These are phyloP conservation scores for Leucoraja ocellata DNA, from an alignment of 2,797 vertebrate species.

Conservation along the genomic window DNA sequence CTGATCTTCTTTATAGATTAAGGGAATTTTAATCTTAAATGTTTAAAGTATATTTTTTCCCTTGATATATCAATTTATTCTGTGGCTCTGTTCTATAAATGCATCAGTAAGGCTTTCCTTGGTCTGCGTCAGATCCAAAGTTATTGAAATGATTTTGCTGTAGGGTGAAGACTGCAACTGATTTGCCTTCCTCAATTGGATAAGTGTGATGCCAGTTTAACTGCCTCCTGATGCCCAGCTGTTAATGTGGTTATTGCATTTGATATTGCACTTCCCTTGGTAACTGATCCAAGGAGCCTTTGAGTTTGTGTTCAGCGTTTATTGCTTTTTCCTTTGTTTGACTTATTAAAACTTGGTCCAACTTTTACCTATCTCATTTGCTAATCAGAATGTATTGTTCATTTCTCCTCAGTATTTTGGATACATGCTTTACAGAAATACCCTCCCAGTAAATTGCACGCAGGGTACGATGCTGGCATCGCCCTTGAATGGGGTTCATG, in stretches of 20 bases:
- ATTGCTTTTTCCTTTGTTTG: no score
- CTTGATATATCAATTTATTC: neutral
- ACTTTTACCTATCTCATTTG: neutral
- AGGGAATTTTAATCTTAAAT: neutral
- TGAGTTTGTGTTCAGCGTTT: no score
- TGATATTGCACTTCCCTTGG: neutral
- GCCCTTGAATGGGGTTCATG: constrained; percentile 68
- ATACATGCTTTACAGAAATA: constrained; percentile 80
- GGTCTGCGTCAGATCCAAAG: neutral
- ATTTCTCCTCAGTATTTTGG: constrained; percentile 67
- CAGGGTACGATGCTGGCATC: constrained; percentile 64
- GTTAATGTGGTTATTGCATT: neutral
- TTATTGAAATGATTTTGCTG: neutral
- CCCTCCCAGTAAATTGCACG: constrained; percentile 65
- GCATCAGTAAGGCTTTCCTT: neutral
- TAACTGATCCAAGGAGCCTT: no score
- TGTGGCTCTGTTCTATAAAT: neutral
- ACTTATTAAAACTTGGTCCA: neutral
- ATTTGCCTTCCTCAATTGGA: neutral
- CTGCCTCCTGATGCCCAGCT: neutral
- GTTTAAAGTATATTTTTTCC: neutral
- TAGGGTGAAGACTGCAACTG: neutral
- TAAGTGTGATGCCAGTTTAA: neutral
- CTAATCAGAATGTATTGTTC: constrained; percentile 35
- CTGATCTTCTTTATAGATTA: neutral